Evolutionary conservation across 1,140 invertebrate species (phyloP), one percentile per base, ranked within the genome.

Genomic region (Diprion similis): DNA sequence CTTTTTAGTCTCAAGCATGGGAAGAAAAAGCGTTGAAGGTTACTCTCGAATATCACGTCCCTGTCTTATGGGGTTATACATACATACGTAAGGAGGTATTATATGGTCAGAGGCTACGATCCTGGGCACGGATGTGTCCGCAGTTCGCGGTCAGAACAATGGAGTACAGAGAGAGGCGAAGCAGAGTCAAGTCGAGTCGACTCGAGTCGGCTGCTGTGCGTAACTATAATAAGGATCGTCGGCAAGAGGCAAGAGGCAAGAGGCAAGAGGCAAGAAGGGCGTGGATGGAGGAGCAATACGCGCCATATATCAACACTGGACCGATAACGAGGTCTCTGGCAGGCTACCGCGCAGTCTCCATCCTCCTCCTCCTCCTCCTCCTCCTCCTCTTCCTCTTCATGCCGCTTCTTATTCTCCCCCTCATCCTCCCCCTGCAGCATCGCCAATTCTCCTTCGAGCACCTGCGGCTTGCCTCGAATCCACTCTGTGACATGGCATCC

Each of bases 261-360:
- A 24, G 72, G 71, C 68, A 72, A 71, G 71, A 73, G 66, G 71
- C 46, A 68, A 75, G 72, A 68, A 67, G 75, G 74, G 77, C 77
- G 77, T 76, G 74, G 77, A 78, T 73, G 66, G 71, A 66, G 72
- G 74, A 74, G 79, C 73, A 78, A 74, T 76, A 75, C 76, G 76
- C 68, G 73, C 83, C 79, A 83, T 85, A 85, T 85, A 85, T 85
- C 83, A 85, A 85, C 82, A 82, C 78, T 67, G 74, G 71, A 73
- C 77, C 73, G 77, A 78, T 78, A 78, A 78, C 77, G 77, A 78
- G 77, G 74, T 78, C 71, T 48, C 79, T 78, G 76, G 76, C 81
- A 83, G 81, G 79, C 81, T 83, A 82, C 82, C 75, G 79, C 76
- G 76, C 66, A 70, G 66, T 71, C 68, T 46, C 78, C 70, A 24